Percentiles rank a stretch among this genome's conserved stretches.
Conservation (phyloP, 2,797 vertebrate species). For the Chromis chromis region DNA sequence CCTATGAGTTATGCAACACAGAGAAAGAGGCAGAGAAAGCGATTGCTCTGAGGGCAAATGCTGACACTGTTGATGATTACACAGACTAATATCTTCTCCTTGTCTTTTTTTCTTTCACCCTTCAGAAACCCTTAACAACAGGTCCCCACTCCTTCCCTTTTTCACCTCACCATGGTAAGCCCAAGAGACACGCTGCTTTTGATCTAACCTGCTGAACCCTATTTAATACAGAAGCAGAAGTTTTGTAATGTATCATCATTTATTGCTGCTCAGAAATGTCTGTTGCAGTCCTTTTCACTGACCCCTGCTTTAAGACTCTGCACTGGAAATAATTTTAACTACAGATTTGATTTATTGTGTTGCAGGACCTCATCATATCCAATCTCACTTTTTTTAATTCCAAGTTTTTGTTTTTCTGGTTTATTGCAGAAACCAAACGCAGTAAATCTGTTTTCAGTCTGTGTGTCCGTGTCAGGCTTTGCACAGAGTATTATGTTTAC, state of each 20-base stretch:
- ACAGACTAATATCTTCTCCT: conserved; percentile 23
- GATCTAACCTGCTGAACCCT: conserved; percentile 46
- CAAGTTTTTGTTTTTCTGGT: conserved; percentile 6
- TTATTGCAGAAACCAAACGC: conserved; percentile 13
- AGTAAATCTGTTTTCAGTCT: conserved; percentile 1
- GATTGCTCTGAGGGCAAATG: conserved; percentile 12
- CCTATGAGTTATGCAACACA: conserved; percentile 19
- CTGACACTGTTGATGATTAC: background rate
- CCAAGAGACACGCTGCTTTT: conserved; percentile 29
- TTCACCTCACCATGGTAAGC: conserved; percentile 75
- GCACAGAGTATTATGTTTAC: background rate
- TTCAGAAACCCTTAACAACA: conserved; percentile 68
- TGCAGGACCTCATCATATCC: conserved; percentile 17
- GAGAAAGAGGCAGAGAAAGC: conserved; percentile 1
- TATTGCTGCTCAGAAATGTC: conserved; percentile 44
- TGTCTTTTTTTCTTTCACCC: conserved; percentile 47
- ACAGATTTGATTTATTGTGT: conserved; percentile 42
- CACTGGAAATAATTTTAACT: conserved; percentile 58
- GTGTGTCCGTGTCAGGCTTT: background rate
- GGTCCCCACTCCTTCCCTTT: conserved; percentile 46
- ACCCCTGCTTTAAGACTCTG: conserved; percentile 45
- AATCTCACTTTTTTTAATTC: conserved; percentile 9
- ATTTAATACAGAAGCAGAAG: conserved; percentile 43
- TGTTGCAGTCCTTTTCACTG: conserved; percentile 50
- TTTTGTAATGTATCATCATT: conserved; percentile 41